Conservation (phyloP, 1,140 invertebrate genomes). For the Aradophagus sp. region DNA sequence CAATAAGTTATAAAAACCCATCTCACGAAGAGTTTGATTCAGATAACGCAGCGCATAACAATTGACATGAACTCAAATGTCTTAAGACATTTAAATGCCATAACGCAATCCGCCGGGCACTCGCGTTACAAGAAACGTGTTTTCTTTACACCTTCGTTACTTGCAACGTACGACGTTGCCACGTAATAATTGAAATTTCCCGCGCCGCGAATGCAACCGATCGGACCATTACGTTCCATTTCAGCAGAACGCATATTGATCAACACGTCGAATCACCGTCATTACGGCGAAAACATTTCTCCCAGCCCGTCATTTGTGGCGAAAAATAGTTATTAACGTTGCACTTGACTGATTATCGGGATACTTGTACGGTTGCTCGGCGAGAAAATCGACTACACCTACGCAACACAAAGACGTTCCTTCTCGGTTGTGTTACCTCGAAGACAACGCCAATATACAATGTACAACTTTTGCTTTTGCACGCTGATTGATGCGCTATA, state of each 20-base stretch:
- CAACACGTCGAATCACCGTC: conserved; percentile 38
- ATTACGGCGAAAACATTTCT: conserved; percentile 46
- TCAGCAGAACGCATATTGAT: conserved; percentile 40
- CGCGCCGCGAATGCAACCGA: conserved; percentile 28
- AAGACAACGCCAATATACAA: too few relatives aligned
- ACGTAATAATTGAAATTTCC: conserved; percentile 35
- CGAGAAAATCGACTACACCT: conserved; percentile 45
- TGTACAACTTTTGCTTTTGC: too few relatives aligned
- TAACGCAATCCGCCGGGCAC: conserved; percentile 16
- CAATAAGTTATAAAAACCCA: too few relatives aligned
- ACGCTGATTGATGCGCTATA: too few relatives aligned
- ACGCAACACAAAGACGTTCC: conserved; percentile 13
- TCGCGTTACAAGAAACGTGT: conserved; percentile 34
- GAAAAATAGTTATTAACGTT: conserved; percentile 50
- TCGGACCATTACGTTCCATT: conserved; percentile 46
- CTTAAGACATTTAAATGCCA: conserved; percentile 9
- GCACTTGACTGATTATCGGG: conserved; percentile 47
- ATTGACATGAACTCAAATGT: too few relatives aligned
- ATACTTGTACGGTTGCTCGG: conserved; percentile 44
- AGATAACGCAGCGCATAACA: too few relatives aligned
- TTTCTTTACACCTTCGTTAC: conserved; percentile 36
- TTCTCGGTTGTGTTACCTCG: too few relatives aligned
- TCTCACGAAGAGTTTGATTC: too few relatives aligned
- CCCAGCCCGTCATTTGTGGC: conserved; percentile 21
- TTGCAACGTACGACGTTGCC: conserved; percentile 32